A percentile compares a stretch with the other conserved stretches of the same genome.
Conservation (phyloP, 2,113 vertebrate genomes). For the Leptobrachium ailaonicum region DNA sequence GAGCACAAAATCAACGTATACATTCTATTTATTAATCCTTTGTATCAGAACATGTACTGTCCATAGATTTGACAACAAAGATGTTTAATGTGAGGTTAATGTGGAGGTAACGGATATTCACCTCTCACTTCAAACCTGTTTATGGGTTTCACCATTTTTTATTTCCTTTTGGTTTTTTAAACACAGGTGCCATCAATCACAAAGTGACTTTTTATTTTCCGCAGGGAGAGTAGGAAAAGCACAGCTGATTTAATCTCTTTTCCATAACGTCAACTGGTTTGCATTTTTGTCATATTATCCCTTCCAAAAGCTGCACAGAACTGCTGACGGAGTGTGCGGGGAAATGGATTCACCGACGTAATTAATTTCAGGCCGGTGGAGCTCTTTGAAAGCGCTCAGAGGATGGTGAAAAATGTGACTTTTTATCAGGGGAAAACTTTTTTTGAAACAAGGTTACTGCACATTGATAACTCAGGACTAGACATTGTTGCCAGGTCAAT, state of each 20-base stretch:
- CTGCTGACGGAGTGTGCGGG: slow-evolving; percentile 16
- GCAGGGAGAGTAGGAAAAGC: slow-evolving; percentile 5
- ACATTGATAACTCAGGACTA: too few relatives aligned
- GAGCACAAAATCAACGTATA: too few relatives aligned
- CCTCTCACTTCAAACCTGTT: too few relatives aligned
- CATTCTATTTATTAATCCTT: too few relatives aligned
- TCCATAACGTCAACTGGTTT: slow-evolving; percentile 21
- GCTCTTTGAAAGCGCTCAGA: slow-evolving; percentile 12
- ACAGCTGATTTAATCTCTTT: slow-evolving; percentile 33
- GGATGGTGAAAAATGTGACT: slow-evolving; percentile 4
- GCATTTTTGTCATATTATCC: slow-evolving; percentile 33
- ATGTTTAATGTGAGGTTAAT: too few relatives aligned
- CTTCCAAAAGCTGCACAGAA: slow-evolving; percentile 1
- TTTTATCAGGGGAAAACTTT: neutral
- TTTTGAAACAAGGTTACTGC: too few relatives aligned
- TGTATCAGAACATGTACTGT: too few relatives aligned
- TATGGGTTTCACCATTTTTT: too few relatives aligned
- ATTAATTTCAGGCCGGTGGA: slow-evolving; percentile 26
- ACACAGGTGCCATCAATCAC: slow-evolving; percentile 10
- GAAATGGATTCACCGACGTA: slow-evolving; percentile 13
- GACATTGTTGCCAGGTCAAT: too few relatives aligned
- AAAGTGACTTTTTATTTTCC: slow-evolving; percentile 7
- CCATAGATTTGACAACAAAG: too few relatives aligned
- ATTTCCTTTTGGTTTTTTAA: too few relatives aligned
- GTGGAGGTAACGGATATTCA: too few relatives aligned